A percentile compares a stretch with the other conserved stretches of the same genome.
These are phyloP conservation scores for Chloroceryle inda DNA, from an alignment of 2,797 vertebrate species.

Conservation along the genomic window DNA sequence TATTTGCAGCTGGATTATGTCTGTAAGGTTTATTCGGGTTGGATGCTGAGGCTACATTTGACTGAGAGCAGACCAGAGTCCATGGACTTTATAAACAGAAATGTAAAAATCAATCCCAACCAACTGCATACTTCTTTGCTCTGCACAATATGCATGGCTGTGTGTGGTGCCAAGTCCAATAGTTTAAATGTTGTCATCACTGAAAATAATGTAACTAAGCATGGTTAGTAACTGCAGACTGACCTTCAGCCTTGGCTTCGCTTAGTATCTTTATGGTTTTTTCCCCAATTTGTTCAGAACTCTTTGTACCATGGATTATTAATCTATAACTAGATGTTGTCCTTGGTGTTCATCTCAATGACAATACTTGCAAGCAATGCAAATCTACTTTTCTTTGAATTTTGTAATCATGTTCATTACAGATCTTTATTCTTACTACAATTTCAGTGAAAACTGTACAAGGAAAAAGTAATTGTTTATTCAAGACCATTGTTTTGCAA, in stretches of 20 bases:
- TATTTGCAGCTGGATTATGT: not conserved
- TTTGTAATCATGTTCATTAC: not conserved
- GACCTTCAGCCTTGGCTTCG: slow-evolving; percentile 69
- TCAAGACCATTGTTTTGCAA: not conserved
- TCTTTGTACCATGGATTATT: slow-evolving; percentile 88
- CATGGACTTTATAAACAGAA: not conserved
- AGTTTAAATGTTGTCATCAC: not conserved
- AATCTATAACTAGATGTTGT: slow-evolving; percentile 88
- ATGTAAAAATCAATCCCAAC: not conserved
- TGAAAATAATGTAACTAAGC: slow-evolving; percentile 1
- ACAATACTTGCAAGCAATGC: slow-evolving; percentile 80
- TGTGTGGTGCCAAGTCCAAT: slow-evolving; percentile 26
- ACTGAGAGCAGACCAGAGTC: not conserved
- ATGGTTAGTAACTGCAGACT: not conserved
- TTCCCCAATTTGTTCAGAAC: slow-evolving; percentile 83
- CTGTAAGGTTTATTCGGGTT: not conserved
- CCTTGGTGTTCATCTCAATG: slow-evolving; percentile 75
- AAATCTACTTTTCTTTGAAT: slow-evolving; percentile 69
- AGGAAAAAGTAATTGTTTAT: not conserved
- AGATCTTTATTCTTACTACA: not conserved
- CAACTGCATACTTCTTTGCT: not conserved
- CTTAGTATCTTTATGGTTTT: slow-evolving; percentile 81
- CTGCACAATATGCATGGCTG: not conserved
- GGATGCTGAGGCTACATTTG: not conserved
- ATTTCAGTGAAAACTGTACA: not conserved